Conservation (phyloP, 2,888 invertebrate species). For the Subacronicta megacephala region DNA sequence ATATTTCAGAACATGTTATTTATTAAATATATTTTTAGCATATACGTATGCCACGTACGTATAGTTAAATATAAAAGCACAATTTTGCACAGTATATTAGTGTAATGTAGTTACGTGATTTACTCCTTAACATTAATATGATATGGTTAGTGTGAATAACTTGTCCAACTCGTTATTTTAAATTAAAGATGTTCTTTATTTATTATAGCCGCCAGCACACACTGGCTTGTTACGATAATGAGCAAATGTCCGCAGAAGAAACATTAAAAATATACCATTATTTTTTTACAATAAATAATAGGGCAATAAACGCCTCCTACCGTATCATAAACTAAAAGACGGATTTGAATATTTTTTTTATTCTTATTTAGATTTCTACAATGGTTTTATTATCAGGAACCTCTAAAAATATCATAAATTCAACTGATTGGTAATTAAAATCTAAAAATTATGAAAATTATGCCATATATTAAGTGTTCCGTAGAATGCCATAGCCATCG, state of each 20-base stretch:
- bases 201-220: conserved; percentile 12
- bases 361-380: conserved; percentile 50
- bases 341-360: conserved; percentile 50
- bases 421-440: conserved; percentile 32
- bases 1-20: conserved; percentile 35
- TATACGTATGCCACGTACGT: conserved; percentile 14
- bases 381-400: conserved; percentile 33
- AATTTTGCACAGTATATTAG: conserved; percentile 1
- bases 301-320: conserved; percentile 39
- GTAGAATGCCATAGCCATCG: conserved; percentile 3
- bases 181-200: conserved; percentile 18
- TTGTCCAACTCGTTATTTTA: conserved; percentile 32
- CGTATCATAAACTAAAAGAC: conserved; percentile 41
- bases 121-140: conserved; percentile 11
- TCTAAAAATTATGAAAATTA: conserved; percentile 24
- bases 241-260: conserved; percentile 24
- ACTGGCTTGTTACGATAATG: conserved; percentile 32
- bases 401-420: conserved; percentile 35
- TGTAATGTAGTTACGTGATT: conserved; percentile 2
- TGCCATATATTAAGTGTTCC: conserved; percentile 13
- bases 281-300: conserved; percentile 45
- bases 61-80: conserved; percentile 3
- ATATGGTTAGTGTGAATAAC: conserved; percentile 19
- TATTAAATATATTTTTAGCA: conserved; percentile 26
- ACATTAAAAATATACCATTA: conserved; percentile 27